Conservation (phyloP, 2,797 vertebrate species). For the Siniperca undulata region DNA sequence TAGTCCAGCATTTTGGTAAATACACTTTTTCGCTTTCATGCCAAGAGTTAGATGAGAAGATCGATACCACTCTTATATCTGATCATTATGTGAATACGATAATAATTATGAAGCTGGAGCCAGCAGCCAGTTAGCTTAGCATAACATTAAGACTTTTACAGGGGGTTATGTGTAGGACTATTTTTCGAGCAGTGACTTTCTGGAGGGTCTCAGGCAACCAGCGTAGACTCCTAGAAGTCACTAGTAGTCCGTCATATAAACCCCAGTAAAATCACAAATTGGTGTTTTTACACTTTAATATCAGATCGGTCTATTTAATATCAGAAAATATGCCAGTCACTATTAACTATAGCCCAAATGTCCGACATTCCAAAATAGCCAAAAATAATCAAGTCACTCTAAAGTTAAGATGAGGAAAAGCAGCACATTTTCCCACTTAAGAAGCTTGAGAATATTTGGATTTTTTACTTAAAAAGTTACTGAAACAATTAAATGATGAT, state of each 20-base stretch:
- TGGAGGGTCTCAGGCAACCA: not conserved
- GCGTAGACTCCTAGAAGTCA: not conserved
- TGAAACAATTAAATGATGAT: too few species aligned
- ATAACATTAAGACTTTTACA: not conserved
- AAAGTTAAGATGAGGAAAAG: not conserved
- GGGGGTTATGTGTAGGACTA: not conserved
- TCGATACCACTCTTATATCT: not conserved
- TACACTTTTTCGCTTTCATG: not conserved
- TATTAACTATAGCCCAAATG: not conserved
- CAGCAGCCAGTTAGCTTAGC: not conserved
- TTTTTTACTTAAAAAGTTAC: too few species aligned
- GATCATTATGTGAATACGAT: not conserved
- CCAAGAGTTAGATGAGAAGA: not conserved
- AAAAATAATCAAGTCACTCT: not conserved
- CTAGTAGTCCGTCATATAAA: not conserved
- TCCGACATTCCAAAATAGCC: too few species aligned
- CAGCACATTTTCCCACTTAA: too few species aligned
- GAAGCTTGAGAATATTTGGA: too few species aligned
- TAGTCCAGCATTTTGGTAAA: not conserved
- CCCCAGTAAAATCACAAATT: too few species aligned
- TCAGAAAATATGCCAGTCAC: not conserved
- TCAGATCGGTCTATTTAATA: not conserved
- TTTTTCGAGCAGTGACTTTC: not conserved
- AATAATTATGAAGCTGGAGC: not conserved
- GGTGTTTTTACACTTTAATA: too few species aligned